These are phyloP conservation scores for Pleuronectes platessa DNA, from an alignment of 2,113 vertebrate species.

Conservation along the genomic window DNA sequence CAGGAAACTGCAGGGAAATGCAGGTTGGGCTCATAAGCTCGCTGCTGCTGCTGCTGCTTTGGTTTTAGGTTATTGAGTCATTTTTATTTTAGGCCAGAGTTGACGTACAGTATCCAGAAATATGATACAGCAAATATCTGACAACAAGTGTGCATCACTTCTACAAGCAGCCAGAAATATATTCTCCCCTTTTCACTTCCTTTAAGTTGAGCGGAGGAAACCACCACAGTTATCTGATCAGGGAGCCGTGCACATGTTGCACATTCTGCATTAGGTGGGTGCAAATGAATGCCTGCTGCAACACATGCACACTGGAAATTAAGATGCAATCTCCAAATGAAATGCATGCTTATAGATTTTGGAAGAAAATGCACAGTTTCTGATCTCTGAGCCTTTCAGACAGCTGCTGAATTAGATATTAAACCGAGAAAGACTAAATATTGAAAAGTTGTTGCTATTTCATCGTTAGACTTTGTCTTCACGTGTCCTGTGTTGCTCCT, in stretches of 20 bases:
- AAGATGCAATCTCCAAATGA: too few relatives aligned
- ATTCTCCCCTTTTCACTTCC: not conserved
- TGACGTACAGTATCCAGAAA: not conserved
- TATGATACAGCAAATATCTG: slow-evolving; percentile 10
- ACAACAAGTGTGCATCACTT: not conserved
- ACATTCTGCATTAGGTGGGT: too few relatives aligned
- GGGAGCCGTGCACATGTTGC: too few relatives aligned
- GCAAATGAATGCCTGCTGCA: too few relatives aligned
- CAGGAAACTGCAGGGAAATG: slow-evolving; percentile 51
- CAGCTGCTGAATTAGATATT: too few relatives aligned
- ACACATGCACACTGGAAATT: too few relatives aligned
- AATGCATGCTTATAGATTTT: not conserved
- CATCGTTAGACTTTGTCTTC: not conserved
- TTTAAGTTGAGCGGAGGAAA: slow-evolving; percentile 2
- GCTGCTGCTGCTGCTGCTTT: slow-evolving; percentile 4
- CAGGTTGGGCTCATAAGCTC: slow-evolving; percentile 10
- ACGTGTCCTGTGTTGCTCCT: not conserved
- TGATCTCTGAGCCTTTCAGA: too few relatives aligned
- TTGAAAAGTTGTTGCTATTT: not conserved
- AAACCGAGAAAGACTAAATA: too few relatives aligned
- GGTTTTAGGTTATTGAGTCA: not conserved
- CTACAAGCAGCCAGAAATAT: not conserved
- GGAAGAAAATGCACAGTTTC: not conserved
- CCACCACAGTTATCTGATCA: not conserved
- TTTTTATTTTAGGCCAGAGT: slow-evolving; percentile 24